These are phyloP conservation scores for Lasioglossum figueresi DNA, from an alignment of 2,888 invertebrate genomes.

Conservation along the genomic window DNA sequence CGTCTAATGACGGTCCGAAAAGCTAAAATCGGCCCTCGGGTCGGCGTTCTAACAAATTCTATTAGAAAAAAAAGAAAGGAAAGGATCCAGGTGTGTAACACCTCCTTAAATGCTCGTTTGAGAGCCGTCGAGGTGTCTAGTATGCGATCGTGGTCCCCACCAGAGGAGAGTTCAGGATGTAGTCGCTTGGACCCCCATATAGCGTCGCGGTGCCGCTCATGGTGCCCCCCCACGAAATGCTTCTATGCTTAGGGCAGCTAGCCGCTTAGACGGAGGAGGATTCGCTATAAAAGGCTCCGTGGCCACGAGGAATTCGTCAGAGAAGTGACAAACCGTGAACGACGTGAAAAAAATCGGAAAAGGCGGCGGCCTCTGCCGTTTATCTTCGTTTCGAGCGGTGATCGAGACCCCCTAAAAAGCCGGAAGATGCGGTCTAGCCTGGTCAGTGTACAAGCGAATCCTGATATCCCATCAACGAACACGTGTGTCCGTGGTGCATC, in stretches of 20 bases:
- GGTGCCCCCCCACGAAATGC: slow-evolving; percentile 70
- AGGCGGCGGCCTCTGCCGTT: slow-evolving; percentile 65
- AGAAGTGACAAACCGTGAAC: slow-evolving; percentile 72
- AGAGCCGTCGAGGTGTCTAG: background rate
- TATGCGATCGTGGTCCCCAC: slow-evolving; percentile 57
- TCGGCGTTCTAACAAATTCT: background rate
- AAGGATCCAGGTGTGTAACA: background rate
- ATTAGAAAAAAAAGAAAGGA: background rate
- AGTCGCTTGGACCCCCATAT: slow-evolving; percentile 63
- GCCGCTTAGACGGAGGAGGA: slow-evolving; percentile 64
- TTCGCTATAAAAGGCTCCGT: slow-evolving; percentile 78
- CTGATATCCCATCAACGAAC: background rate
- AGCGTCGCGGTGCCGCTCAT: slow-evolving; percentile 38
- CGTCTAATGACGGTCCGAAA: background rate
- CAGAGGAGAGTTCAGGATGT: slow-evolving; percentile 58
- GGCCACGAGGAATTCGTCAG: slow-evolving; percentile 75
- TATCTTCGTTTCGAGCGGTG: slow-evolving; percentile 39
- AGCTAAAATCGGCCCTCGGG: background rate
- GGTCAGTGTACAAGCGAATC: slow-evolving; percentile 66
- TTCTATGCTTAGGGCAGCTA: slow-evolving; percentile 66
- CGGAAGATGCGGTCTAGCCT: slow-evolving; percentile 68
- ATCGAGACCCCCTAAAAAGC: slow-evolving; percentile 30
- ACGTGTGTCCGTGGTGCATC: slow-evolving; percentile 3
- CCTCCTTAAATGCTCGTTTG: background rate
- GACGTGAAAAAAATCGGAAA: slow-evolving; percentile 56